Evolutionary conservation across 2,113 vertebrate genomes (phyloP).

Genomic region (Nesoenas mayeri): DNA sequence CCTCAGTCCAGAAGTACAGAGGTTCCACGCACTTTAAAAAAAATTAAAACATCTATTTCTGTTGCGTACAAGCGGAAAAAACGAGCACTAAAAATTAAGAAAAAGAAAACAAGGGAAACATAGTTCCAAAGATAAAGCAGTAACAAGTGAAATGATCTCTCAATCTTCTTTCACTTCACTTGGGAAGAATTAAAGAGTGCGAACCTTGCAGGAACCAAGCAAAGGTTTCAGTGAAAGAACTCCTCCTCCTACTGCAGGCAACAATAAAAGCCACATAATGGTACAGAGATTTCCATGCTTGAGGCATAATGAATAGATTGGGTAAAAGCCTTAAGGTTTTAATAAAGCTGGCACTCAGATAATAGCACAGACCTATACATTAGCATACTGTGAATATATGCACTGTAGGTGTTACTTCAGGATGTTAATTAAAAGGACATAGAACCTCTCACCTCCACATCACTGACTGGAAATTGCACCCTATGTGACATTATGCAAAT

Average conservation of each 20-base stretch:
- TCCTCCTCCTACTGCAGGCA: constrained; percentile 2
- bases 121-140: not conserved
- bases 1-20: not conserved
- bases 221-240: not conserved
- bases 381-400: not conserved
- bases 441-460: not conserved
- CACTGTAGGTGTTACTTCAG: not conserved
- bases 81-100: not conserved
- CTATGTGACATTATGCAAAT: not conserved
- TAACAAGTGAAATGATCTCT: constrained; percentile 9
- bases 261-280: not conserved
- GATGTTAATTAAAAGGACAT: not conserved
- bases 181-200: not conserved
- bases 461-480: not conserved
- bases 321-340: not conserved
- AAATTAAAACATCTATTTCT: not conserved
- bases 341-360: not conserved
- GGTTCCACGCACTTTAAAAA: not conserved
- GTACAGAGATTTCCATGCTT: not conserved
- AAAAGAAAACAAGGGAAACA: not conserved
- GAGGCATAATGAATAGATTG: not conserved
- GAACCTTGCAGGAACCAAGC: not conserved
- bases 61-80: not conserved
- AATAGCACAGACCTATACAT: not conserved
- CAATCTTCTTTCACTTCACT: not conserved